phyloP scores from a whole-genome alignment of 2,888 invertebrate species.

The Caenorhabditis sp. region DNA sequence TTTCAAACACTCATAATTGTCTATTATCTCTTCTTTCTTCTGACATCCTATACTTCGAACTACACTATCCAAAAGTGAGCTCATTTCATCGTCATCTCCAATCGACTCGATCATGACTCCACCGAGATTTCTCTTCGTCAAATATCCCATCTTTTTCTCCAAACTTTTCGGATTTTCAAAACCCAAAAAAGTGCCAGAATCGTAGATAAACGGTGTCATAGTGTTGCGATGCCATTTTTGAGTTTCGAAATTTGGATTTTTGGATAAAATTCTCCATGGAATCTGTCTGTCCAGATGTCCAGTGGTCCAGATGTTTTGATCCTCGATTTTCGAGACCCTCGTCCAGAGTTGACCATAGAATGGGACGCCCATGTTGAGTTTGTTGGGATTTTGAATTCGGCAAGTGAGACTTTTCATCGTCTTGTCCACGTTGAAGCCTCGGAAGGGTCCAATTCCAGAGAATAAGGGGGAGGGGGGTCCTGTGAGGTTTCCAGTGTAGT shows the following conservation, averaged over 20 bases:
- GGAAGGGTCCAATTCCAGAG: slow-evolving; percentile 8
- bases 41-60: neutral
- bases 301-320: neutral
- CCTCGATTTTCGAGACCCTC: neutral
- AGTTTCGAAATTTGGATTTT: neutral
- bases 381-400: neutral
- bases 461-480: slow-evolving; percentile 13
- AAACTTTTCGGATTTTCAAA: slow-evolving; percentile 9
- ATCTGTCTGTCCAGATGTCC: neutral
- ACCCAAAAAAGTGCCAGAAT: neutral
- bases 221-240: neutral
- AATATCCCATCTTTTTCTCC: slow-evolving; percentile 3
- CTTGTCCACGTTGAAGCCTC: slow-evolving; percentile 12
- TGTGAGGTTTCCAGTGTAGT: slow-evolving; percentile 4
- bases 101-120: slow-evolving; percentile 12
- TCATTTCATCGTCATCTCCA: slow-evolving; percentile 7
- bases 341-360: slow-evolving; percentile 6
- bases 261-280: slow-evolving; percentile 1
- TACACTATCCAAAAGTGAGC: neutral
- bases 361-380: slow-evolving; percentile 10
- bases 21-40: neutral
- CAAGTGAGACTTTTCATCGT: slow-evolving; percentile 5
- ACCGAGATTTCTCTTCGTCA: slow-evolving; percentile 5
- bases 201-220: neutral
- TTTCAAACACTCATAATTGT: slow-evolving; percentile 5